These are phyloP conservation scores for Astreopora myriophthalma DNA, from an alignment of 64 coral and sea anemone genomes.

Conservation along the genomic window DNA sequence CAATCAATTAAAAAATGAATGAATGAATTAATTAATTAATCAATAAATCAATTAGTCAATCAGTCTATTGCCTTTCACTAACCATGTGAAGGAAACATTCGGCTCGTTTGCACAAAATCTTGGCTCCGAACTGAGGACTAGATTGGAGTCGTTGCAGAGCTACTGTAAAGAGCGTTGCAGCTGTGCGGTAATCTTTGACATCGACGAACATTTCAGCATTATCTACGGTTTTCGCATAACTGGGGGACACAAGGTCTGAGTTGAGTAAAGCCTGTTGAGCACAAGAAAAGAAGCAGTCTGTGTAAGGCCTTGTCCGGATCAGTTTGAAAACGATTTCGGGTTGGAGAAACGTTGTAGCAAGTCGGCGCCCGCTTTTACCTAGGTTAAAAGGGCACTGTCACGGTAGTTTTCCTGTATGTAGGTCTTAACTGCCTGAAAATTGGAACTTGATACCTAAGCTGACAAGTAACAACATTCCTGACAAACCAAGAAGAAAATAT, in stretches of 20 bases:
- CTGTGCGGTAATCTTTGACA: background rate
- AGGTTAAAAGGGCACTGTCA: too few species aligned
- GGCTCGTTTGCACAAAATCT: background rate
- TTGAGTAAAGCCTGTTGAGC: background rate
- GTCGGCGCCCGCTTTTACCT: too few species aligned
- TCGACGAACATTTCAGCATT: background rate
- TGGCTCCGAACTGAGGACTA: background rate
- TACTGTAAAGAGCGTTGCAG: background rate
- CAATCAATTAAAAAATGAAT: too few species aligned
- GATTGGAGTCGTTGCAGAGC: background rate
- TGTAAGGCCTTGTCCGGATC: background rate
- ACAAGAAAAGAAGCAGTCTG: background rate
- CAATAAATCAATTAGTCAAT: background rate
- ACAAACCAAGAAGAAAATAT: too few species aligned
- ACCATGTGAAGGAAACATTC: conserved; percentile 7
- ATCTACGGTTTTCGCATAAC: background rate
- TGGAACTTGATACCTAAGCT: too few species aligned
- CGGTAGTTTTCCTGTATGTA: too few species aligned
- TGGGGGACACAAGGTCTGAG: background rate
- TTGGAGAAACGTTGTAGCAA: too few species aligned
- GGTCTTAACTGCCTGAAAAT: too few species aligned
- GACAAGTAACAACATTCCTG: too few species aligned
- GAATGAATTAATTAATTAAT: too few species aligned
- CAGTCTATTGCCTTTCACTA: background rate
- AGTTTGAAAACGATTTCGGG: too few species aligned